Base-by-base conservation (phyloP, 53 echinoderm and acorn worm species). In the Luidia sarsii region DNA sequence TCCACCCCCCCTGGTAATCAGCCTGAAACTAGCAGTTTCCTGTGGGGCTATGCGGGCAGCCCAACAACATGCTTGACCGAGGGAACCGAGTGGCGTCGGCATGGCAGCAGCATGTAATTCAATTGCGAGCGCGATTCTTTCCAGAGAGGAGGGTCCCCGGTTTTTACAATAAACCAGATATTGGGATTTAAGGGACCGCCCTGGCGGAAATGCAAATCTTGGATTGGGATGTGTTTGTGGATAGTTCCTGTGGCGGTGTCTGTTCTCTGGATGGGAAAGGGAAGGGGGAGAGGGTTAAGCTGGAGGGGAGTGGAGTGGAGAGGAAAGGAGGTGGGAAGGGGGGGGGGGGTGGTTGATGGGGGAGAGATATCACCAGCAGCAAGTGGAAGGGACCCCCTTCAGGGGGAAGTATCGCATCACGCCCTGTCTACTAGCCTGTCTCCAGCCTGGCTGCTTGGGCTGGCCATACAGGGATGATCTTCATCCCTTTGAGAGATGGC, bases 361-460 rank as follows among this genome's bases (percentile, higher is more conserved):
- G 41, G 41, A 41, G 41, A 11, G 41, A 11, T 41, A 41, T 41
- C 11, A 7, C 41, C 11, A 11, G 41, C 11, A 41, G 41, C n/a
- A 41, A 41, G 41, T 11, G 56, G 60, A 20, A 45, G 18, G 11
- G 31, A 59, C 16, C 60, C 61, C 48, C 43, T 45, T 9, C 59
- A 48, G 77, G 53, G 30, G 62, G 61, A 77, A 45, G 77, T 77
- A 60, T 77, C 77, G 61, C 19, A 31, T 77, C 30, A 55, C 77
- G 22, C 19, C 52, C 25, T 45, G 43, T 46, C 30, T 33, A 48
- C 46, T 20, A 43, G 25, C 48, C 48, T 23, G 62, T 43, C 77
- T 77, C 77, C 77, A 77, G 48, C 18, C 3, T 41, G 77, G 77
- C 77, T 65, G 39, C 33, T 18, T 62, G 24, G 57, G 39, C 6